These are phyloP conservation scores for Rhabdornis inornatus DNA, from an alignment of 2,113 vertebrate species.

Conservation along the genomic window DNA sequence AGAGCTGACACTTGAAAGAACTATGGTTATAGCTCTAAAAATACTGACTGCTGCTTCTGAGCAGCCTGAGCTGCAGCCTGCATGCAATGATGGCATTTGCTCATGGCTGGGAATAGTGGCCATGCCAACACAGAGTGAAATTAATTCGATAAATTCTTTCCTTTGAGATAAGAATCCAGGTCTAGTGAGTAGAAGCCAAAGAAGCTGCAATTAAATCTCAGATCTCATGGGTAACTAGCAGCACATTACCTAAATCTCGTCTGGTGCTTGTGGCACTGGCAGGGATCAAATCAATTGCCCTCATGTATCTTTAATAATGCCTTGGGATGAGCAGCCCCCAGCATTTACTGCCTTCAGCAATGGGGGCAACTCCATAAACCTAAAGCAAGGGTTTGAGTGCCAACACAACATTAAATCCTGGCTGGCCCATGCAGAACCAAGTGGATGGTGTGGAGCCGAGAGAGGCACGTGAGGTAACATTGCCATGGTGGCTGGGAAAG, in stretches of 20 bases:
- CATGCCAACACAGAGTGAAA: background rate
- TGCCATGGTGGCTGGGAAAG: background rate
- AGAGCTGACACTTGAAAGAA: constrained; percentile 29
- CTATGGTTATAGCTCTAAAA: constrained; percentile 42
- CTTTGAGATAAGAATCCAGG: background rate
- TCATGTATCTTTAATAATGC: background rate
- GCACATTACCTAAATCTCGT: background rate
- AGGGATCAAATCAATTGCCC: background rate
- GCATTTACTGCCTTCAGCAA: background rate
- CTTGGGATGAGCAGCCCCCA: background rate
- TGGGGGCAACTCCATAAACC: background rate
- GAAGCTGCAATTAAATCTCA: constrained; percentile 24
- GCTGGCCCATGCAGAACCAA: background rate
- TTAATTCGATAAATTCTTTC: background rate
- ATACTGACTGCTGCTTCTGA: background rate
- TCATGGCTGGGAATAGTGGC: background rate
- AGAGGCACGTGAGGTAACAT: background rate
- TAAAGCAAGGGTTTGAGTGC: background rate
- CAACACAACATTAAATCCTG: background rate
- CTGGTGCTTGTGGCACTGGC: background rate
- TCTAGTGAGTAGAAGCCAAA: background rate
- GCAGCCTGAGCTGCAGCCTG: background rate
- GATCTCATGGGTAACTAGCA: background rate
- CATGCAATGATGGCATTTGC: background rate
- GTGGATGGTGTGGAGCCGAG: background rate